Evolutionary conservation across 2,797 vertebrate species (phyloP), one percentile per base, ranked within the genome.

Genomic region (Pseudotriccus pelzelni): DNA sequence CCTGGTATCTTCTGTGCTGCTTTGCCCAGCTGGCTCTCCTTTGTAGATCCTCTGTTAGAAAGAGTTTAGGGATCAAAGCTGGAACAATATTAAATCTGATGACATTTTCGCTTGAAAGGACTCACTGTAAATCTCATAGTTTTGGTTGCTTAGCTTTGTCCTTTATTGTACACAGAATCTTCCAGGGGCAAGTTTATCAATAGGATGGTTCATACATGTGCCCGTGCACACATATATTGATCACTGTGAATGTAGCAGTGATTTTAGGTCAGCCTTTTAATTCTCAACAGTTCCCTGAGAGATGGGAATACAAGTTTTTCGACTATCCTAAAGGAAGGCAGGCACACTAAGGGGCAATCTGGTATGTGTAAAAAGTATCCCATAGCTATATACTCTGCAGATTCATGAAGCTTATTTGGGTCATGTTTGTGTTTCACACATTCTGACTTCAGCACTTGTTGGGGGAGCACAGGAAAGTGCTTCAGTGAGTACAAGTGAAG

Each of bases 161-260:
- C 13, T 73, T 94, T 90, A 28, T 66, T 93, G 55, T 68, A 41
- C 10, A 32, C 16, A 76, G 15, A 58, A 24, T 34, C 36, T 72
- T 93, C 56, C 32, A 55, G 75, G n/a, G 58, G 22, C 32, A 93
- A 25, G 60, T 83, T 70, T 68, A 49, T 69, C 60, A 56, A 14
- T 41, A 43, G 70, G 64, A n/a, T 77, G 62, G 47, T 46, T 88
- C 37, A 36, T 37, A 36, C 13, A 14, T 7, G 0, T 21, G 36
- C 2, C 6, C 0, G 0, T 10, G 4, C 10, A 6, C n/a, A 21
- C 22, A 9, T 15, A 13, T 6, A 16, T 27, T 4, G 2, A 30
- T 72, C 32, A 13, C 18, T 68, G 18, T 49, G 43, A 79, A 27
- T 0, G 1, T 0, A 63, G 28, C 67, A 64, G 34, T 58, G n/a